phyloP scores from a whole-genome alignment of 2,113 vertebrate species.

The Polypterus bichir region DNA sequence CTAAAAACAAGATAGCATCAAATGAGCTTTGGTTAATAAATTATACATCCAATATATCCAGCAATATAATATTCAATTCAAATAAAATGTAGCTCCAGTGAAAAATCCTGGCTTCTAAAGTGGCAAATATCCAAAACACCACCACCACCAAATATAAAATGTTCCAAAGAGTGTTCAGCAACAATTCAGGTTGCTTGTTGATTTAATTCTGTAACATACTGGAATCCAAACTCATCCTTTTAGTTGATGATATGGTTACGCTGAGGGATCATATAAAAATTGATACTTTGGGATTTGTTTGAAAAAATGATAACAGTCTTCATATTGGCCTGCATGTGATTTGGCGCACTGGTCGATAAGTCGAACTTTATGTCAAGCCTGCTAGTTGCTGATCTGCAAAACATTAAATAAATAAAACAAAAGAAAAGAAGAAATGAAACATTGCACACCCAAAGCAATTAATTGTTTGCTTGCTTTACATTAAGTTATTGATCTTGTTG shows the following conservation, averaged over 20 bases:
- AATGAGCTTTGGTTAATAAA: constrained; percentile 22
- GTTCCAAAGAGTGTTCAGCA: constrained; percentile 17
- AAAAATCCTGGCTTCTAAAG: constrained; percentile 24
- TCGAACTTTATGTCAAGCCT: no score
- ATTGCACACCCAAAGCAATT: no score
- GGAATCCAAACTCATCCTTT: constrained; percentile 14
- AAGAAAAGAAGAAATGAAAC: no score
- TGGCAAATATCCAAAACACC: constrained; percentile 20
- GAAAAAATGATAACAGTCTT: constrained; percentile 33
- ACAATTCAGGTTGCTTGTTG: constrained; percentile 19
- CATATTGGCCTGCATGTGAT: constrained; percentile 26
- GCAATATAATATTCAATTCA: constrained; percentile 14
- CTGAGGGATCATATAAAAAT: constrained; percentile 32
- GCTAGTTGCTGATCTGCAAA: no score
- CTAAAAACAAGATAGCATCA: constrained; percentile 28
- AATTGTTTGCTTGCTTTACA: no score
- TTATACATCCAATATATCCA: constrained; percentile 32
- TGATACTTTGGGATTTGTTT: constrained; percentile 34
- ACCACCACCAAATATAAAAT: constrained; percentile 39
- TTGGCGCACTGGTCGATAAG: constrained; percentile 24
- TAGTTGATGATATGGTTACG: constrained; percentile 31
- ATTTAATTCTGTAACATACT: constrained; percentile 25
- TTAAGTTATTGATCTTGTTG: no score
- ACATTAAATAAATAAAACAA: no score
- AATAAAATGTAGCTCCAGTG: constrained; percentile 22